Base-by-base conservation (phyloP, 2,797 vertebrate genomes). In the Mastacembelus armatus region DNA sequence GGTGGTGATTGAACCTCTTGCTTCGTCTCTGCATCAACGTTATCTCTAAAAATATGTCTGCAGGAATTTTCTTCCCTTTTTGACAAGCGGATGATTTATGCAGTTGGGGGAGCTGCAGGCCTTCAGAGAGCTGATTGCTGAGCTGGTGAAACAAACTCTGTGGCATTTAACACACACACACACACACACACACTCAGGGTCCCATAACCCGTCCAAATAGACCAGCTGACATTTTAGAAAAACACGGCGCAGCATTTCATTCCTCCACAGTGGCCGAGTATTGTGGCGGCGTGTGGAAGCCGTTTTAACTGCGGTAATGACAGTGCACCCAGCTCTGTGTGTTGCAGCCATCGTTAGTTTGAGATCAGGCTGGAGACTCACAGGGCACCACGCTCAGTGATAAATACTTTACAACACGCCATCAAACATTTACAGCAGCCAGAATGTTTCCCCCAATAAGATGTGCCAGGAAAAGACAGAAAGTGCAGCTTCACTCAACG, bases 41-140 rank as follows among this genome's bases (percentile, higher is more conserved):
- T 77, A 74, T 77, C 69, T 74, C 50, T 57, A 51, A 60, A 74
- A 84, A 68, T 68, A 77, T 65, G 72, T 62, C 66, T 72, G 35
- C 65, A 51, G 66, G 76, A 84, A 59, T 76, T 77, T 49, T 67
- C 59, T 47, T 59, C 76, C 62, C 2, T 8, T 68, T 76, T 62
- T 81, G 77, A 84, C 74, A 65, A 50, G 58, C 62, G 54, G 55
- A 71, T 81, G 55, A 81, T 88, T 85, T 78, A 80, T 81, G 63
- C 35, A 50, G 57, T 6, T 10, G 35, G 33, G 35, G 57, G 29
- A 7, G 64, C 45, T 59, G 63, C 24, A 1, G 38, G 58, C 70
- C 52, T 59, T 38, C 74, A 45, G 35, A 1, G 22, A 14, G 0
- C 67, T 60, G 65, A 73, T 52, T 73, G 68, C 64, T 66, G 55